Base-by-base conservation (phyloP, 2,797 vertebrate genomes). In the Epinephelus awoara region DNA sequence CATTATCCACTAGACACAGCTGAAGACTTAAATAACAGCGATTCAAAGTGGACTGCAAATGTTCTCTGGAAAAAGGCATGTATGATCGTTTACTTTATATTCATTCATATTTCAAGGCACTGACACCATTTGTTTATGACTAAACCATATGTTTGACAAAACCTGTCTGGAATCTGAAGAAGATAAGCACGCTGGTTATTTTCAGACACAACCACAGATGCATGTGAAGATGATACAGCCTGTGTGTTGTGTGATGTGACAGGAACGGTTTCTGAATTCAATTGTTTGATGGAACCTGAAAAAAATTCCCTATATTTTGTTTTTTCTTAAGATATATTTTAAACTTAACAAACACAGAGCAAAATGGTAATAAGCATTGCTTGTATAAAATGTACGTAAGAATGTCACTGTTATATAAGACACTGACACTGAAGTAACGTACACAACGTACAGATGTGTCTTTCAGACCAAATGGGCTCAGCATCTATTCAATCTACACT, bases 101-200 rank as follows among this genome's bases (percentile, higher is more conserved):
- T 71, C 23, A 52, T 8, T 7, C 57, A 54, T 40, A 42, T 18
- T 64, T 57, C 34, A 9, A 52, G 49, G 29, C 57, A 69, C 14
- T 40, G 38, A 27, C 21, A 7, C 51, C 2, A 3, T 50, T 73
- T 75, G 21, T 77, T 78, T 86, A 34, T 34, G 7, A 34, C 34
- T 34, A 34, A 34, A 34, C 25, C 59, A 79, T 56, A 73, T 71
- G 40, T 56, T 51, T 72, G 21, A 71, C 9, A 58, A 67, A 85
- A 77, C 13, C 14, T 70, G 59, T 44, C 67, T 70, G 46, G 72
- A 67, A 77, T 63, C 19, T 63, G 29, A 66, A 61, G 51, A 70
- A 68, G 27, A 71, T 17, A 1, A 72, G 34, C 18, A 29, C 34
- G 65, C 17, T 44, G 21, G 50, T 69, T 75, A 61, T 69, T 79